Conservation (phyloP, 2,113 vertebrate species). For the Thunnus maccoyii region DNA sequence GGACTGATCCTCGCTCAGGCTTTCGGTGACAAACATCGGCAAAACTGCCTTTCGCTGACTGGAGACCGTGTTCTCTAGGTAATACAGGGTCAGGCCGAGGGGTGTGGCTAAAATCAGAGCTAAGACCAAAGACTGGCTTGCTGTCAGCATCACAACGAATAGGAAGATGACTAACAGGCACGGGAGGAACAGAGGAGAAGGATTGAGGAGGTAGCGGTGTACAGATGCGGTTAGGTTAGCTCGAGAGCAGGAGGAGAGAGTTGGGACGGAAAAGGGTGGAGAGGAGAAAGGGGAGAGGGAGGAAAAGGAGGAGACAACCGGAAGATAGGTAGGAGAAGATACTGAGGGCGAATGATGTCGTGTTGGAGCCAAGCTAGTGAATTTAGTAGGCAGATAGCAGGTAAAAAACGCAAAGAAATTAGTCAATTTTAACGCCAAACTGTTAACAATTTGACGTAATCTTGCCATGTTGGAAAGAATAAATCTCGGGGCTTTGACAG, state of each 20-base stretch:
- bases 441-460: slow-evolving; percentile 18
- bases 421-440: slow-evolving; percentile 5
- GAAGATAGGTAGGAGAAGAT: slow-evolving; percentile 22
- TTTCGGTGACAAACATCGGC: background rate
- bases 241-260: slow-evolving; percentile 32
- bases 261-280: slow-evolving; percentile 22
- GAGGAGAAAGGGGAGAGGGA: slow-evolving; percentile 25
- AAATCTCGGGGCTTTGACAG: background rate
- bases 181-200: slow-evolving; percentile 85
- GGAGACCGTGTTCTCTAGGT: slow-evolving; percentile 89
- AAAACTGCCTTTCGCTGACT: slow-evolving; percentile 44
- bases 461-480: background rate
- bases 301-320: slow-evolving; percentile 11
- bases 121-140: slow-evolving; percentile 92
- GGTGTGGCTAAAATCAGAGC: slow-evolving; percentile 92
- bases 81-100: slow-evolving; percentile 93
- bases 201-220: slow-evolving; percentile 68
- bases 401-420: slow-evolving; percentile 30
- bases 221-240: slow-evolving; percentile 40
- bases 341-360: slow-evolving; percentile 1
- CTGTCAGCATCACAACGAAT: slow-evolving; percentile 89
- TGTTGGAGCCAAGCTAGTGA: background rate
- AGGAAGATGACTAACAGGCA: slow-evolving; percentile 90
- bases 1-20: background rate
- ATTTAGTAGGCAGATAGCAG: slow-evolving; percentile 22